Evolutionary conservation across 2,113 vertebrate genomes (phyloP).

Genomic region (Hystrix brachyura): DNA sequence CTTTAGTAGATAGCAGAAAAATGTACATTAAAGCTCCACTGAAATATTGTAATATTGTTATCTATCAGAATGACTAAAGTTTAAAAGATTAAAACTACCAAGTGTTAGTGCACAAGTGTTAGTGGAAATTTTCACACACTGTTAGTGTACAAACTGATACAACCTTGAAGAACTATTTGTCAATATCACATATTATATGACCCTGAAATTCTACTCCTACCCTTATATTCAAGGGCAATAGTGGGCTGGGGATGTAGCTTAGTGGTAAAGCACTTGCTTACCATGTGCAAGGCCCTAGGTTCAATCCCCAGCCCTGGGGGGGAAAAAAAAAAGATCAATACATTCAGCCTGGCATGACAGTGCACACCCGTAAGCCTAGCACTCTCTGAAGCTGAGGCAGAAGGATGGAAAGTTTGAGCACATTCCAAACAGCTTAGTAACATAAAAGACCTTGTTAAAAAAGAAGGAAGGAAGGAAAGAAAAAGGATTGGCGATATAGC

Average conservation of each 20-base stretch:
- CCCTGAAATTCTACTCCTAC: background rate
- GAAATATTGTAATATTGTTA: constrained; percentile 10
- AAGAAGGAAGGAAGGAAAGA: background rate
- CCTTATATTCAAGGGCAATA: background rate
- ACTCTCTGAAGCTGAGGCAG: background rate
- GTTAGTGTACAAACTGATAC: background rate
- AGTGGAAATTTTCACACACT: background rate
- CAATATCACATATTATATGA: constrained; percentile 20
- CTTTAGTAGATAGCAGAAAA: background rate
- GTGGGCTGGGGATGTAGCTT: too few relatives aligned
- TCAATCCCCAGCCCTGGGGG: too few relatives aligned
- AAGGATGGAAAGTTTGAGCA: background rate
- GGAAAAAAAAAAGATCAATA: background rate
- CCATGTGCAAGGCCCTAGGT: too few relatives aligned
- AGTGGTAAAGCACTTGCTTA: too few relatives aligned
- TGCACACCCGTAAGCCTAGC: background rate
- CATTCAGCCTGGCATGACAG: background rate
- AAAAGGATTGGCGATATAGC: background rate
- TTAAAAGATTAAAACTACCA: background rate
- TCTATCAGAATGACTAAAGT: constrained; percentile 22
- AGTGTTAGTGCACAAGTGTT: background rate
- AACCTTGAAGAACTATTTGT: background rate
- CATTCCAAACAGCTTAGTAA: background rate
- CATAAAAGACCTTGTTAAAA: background rate
- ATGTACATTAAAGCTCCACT: background rate